Conservation (phyloP, 2,888 invertebrate genomes). For the Metalampra italica region DNA sequence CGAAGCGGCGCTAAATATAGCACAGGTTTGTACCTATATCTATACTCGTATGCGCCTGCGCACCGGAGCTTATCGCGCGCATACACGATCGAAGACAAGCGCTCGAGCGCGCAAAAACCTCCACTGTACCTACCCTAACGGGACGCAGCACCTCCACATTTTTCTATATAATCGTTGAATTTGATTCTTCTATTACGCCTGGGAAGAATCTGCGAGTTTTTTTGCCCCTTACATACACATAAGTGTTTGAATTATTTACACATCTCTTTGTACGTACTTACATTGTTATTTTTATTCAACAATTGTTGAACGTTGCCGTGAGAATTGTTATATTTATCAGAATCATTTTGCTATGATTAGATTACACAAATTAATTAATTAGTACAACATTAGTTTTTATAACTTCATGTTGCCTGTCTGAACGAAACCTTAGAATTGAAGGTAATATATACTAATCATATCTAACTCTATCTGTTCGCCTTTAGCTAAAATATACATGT, state of each 20-base stretch:
- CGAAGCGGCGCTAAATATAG: constrained; percentile 65
- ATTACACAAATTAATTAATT: not conserved
- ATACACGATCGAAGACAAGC: constrained; percentile 59
- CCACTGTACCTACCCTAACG: constrained; percentile 45
- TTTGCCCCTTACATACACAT: not conserved
- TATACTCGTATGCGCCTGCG: too few species aligned
- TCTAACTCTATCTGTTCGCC: too few species aligned
- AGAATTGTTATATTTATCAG: not conserved
- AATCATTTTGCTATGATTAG: not conserved
- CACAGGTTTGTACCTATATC: constrained; percentile 26
- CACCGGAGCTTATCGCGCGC: constrained; percentile 66
- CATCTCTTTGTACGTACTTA: not conserved
- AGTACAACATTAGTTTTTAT: not conserved
- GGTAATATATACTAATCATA: too few species aligned
- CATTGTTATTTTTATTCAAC: not conserved
- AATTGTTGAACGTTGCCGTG: not conserved
- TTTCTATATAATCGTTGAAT: constrained; percentile 39
- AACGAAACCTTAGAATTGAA: too few species aligned
- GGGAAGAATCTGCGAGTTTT: constrained; percentile 5
- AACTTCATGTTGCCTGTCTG: too few species aligned
- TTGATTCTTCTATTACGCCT: constrained; percentile 11
- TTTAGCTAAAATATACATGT: too few species aligned
- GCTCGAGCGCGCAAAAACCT: constrained; percentile 53
- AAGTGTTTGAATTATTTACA: not conserved
- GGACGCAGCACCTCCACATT: constrained; percentile 46